Percentiles rank a stretch among this genome's conserved stretches.
Conservation (phyloP, 1,140 invertebrate genomes). For the Euschistus heros region DNA sequence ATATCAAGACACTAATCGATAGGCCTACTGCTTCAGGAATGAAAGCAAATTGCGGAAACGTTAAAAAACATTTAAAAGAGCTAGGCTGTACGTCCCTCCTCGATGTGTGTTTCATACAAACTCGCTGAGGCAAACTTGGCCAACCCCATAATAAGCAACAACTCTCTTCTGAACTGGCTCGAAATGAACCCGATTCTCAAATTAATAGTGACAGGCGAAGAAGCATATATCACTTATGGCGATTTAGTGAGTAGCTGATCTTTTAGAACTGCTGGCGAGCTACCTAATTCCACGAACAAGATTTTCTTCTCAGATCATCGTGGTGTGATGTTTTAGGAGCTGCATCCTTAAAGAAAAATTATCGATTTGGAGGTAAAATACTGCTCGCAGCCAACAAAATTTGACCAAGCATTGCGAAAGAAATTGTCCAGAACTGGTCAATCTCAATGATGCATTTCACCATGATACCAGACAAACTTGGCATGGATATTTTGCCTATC, state of each 20-base stretch:
- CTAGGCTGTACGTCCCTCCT: background rate
- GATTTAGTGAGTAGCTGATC: no score
- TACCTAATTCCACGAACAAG: no score
- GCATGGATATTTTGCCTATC: background rate
- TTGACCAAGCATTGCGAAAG: no score
- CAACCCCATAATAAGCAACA: no score
- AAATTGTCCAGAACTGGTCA: background rate
- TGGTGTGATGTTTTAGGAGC: background rate
- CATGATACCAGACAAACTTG: background rate
- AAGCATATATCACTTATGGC: no score
- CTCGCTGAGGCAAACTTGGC: no score
- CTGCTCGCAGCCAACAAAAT: background rate
- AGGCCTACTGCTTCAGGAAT: background rate
- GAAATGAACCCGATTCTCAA: background rate
- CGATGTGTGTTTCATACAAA: no score
- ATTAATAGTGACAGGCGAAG: background rate
- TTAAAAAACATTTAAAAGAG: background rate
- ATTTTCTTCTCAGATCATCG: background rate
- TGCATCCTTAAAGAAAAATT: no score
- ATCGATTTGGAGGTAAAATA: no score
- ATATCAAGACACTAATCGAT: background rate
- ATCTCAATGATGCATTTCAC: background rate
- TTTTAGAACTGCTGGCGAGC: no score
- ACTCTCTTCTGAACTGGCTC: background rate
- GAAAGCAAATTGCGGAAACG: background rate